Base-by-base conservation (phyloP, 2,888 invertebrate genomes). In the Limnephilus lunatus region DNA sequence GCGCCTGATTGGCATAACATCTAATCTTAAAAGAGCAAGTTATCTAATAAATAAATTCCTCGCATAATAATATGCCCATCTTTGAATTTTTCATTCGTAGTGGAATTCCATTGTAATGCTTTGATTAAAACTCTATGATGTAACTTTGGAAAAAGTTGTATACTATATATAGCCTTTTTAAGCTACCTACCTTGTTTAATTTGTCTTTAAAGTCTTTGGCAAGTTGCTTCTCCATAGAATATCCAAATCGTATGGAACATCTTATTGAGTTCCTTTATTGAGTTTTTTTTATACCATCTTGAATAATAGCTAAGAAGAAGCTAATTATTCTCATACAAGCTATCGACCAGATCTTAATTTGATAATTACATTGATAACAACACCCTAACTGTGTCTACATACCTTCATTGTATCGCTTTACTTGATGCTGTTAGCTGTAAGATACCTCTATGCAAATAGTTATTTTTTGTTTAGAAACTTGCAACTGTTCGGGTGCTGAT, bases 351-450 rank as follows among this genome's bases (percentile, higher is more conserved):
- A 89, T 89, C 89, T 35, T 89, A 89, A 80, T 80, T 89, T 81
- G 80, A 89, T 89, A 81, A 89, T 89, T 89, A 81, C 19, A n/a
- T n/a, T 39, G 81, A 35, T 89, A 89, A 89, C 80, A 89, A 80
- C 35, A 39, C 32, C 68, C 68, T 68, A 68, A 68, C 68, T 68
- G 68, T 68, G 68, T 68, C 68, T 68, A 68, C 25, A 68, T 68
- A 68, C 68, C 68, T 9, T 68, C 68, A 68, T 68, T n/a, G 44
- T 81, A 7, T n/a, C 39, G 81, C 53, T 14, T 30, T 30, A 32
- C 87, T 53, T 86, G 44, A 31, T 86, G 30, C 44, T 85, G 86
- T 48, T 14, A 83, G 83, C 32, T 83, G 25, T 68, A n/a, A 68
- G 25, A 68, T n/a, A 68, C 68, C n/a, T 68, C 31, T 85, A 39